Base-by-base conservation (phyloP, 1,140 invertebrate genomes). In the Phthorimaea operculella region DNA sequence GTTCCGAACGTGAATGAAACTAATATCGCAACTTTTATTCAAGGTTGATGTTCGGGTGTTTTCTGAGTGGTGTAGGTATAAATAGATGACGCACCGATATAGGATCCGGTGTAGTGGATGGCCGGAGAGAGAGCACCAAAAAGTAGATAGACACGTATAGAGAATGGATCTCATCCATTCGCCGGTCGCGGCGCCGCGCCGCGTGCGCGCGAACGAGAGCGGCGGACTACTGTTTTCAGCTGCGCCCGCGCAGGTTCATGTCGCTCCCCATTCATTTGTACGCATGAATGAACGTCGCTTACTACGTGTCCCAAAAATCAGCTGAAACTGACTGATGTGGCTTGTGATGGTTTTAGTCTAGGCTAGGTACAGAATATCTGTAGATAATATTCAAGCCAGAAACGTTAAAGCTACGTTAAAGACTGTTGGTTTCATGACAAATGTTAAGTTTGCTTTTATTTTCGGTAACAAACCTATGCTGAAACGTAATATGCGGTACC, bases 261-360 rank as follows among this genome's bases (percentile, higher is more conserved):
- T 15, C 44, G 54, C 12, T 44, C 42, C 60, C 62, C 78, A 81
- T 83, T 81, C 74, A 79, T 70, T 77, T 67, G 52, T 59, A 60
- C 66, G 69, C 69, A 78, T 83, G 70, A 83, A 83, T 80, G 75
- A 74, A 70, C 58, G n/a, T n/a, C n/a, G 61, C 56, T 59, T 56
- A 68, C 59, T 70, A 74, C 76, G 76, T 79, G 77, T 57, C 64
- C 72, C 62, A 74, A 66, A 82, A 76, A 64, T 64, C 52, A 48
- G 69, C 73, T 76, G 68, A 77, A 78, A 75, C 66, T 51, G 6
- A 28, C 21, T 28, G 21, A 28, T 28, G 21, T 28, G 21, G 21
- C 21, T 28, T 28, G 21, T 28, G 21, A 28, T 28, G 6, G 21
- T 28, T 6, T 28, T 28, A 6, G 6, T 47, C 4, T 17, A 47